Conservation (phyloP, 2,888 invertebrate species). For the Emesis russula region DNA sequence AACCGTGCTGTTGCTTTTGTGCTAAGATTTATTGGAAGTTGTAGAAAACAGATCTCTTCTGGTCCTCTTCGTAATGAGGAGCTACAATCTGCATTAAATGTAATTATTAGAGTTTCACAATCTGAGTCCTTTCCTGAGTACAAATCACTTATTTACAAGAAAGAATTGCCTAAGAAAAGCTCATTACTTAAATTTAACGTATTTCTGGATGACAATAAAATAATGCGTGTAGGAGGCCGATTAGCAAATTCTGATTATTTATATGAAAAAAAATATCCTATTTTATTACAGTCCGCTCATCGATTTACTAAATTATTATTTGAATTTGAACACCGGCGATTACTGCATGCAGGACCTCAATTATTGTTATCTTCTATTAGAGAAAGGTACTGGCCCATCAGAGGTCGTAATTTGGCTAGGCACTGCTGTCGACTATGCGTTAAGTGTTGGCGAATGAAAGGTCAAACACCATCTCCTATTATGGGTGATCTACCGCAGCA, state of each 20-base stretch:
- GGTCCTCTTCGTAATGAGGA: too few relatives aligned
- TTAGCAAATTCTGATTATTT: constrained; percentile 16
- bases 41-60: too few relatives aligned
- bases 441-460: background rate
- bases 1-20: too few relatives aligned
- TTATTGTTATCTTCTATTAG: background rate
- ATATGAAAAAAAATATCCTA: constrained; percentile 14
- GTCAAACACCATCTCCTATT: background rate
- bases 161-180: constrained; percentile 3
- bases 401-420: background rate
- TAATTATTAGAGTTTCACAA: too few relatives aligned
- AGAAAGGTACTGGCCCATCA: background rate
- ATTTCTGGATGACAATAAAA: constrained; percentile 31
- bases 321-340: background rate
- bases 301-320: background rate
- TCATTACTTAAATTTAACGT: constrained; percentile 19
- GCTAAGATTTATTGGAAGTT: too few relatives aligned
- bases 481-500: background rate
- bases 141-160: background rate
- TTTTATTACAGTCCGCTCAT: background rate
- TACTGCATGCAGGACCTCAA: constrained; percentile 17
- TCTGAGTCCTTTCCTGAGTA: background rate
- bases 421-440: too few relatives aligned
- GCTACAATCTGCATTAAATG: too few relatives aligned
- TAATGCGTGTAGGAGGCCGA: constrained; percentile 25